Conservation (phyloP, 2,888 invertebrate genomes). For the Drosophila silvestris region DNA sequence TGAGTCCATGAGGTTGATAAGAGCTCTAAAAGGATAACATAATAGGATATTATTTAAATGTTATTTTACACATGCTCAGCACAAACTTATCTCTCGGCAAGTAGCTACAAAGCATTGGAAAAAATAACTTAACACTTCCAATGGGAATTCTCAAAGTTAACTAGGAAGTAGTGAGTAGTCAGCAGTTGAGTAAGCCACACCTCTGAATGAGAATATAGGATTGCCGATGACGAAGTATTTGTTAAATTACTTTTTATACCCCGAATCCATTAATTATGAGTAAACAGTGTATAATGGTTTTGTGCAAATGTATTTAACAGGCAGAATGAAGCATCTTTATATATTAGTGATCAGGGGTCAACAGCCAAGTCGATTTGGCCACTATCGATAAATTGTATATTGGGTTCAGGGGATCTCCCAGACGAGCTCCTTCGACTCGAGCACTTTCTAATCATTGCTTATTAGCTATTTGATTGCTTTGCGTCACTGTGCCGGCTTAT, state of each 20-base stretch:
- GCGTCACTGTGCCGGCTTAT: conserved; percentile 56
- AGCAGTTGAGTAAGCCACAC: background rate
- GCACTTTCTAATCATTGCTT: background rate
- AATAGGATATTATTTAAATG: background rate
- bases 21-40: background rate
- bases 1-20: background rate
- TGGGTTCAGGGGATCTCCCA: background rate
- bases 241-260: background rate
- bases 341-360: background rate
- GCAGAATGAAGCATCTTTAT: background rate
- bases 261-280: background rate
- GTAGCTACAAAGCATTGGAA: background rate
- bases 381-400: background rate
- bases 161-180: background rate
- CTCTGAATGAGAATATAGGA: background rate
- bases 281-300: background rate
- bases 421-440: background rate
- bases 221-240: background rate
- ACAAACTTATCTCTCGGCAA: background rate
- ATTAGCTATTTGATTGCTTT: background rate
- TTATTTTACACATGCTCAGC: background rate
- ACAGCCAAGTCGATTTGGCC: background rate
- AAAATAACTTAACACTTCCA: background rate
- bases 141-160: background rate
- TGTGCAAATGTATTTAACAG: background rate